A percentile compares a stretch with the other conserved stretches of the same genome.
Conservation (phyloP, 2,797 vertebrate genomes). For the Danio choprae region DNA sequence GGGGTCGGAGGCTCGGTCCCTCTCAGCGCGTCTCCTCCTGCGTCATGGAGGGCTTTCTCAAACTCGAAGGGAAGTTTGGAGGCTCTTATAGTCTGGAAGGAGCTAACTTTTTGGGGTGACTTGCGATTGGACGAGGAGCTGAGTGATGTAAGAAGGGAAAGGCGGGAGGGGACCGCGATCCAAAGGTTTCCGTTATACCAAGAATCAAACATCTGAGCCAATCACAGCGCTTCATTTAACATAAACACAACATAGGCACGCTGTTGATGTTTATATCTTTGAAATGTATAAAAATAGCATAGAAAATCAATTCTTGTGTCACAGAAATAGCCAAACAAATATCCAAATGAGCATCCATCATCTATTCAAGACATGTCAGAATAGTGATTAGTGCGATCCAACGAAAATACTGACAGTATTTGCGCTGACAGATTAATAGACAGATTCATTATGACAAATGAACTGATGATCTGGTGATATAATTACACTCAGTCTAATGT, state of each 20-base stretch:
- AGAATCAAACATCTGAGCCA: constrained; percentile 18
- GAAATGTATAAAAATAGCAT: not conserved
- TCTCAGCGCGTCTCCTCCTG: constrained; percentile 61
- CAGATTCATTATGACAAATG: constrained; percentile 2
- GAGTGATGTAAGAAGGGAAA: constrained; percentile 72
- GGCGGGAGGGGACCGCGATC: constrained; percentile 63
- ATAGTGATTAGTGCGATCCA: not conserved
- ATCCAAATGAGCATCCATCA: not conserved
- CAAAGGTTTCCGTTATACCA: constrained; percentile 67
- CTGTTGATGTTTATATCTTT: not conserved
- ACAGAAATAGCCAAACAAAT: not conserved
- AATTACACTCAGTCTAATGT: not conserved
- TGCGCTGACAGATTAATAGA: not conserved
- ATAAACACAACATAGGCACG: constrained; percentile 6
- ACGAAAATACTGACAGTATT: not conserved
- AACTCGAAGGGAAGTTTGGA: constrained; percentile 77
- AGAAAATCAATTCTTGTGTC: not conserved
- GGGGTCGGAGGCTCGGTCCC: constrained; percentile 18
- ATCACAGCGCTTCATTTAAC: not conserved
- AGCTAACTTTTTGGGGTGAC: constrained; percentile 87
- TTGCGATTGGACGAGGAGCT: constrained; percentile 85
- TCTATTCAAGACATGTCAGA: not conserved
- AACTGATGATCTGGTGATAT: not conserved
- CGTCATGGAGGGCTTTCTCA: constrained; percentile 76
- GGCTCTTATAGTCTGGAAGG: constrained; percentile 91